Base-by-base conservation (phyloP, 2,797 vertebrate species). In the Allobates femoralis region DNA sequence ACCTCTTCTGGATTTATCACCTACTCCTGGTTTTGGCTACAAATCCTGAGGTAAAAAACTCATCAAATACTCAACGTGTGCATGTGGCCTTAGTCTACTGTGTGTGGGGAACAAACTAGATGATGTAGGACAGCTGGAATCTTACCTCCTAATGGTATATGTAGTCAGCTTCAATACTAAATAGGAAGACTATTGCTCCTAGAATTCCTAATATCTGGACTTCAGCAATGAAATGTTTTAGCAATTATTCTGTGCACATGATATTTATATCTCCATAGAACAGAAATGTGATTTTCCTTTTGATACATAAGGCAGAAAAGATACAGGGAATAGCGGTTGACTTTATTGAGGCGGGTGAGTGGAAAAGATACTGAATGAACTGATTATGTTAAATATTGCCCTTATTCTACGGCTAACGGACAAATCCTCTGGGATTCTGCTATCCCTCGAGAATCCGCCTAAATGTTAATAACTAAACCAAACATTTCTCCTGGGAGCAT, bases 341-440 rank as follows among this genome's bases (percentile, higher is more conserved):
- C 46, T 79, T 67, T 85, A 75, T 14, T 81, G 34, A 46, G 11
- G 76, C 55, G 80, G 7, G 11, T 23, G 32, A 81, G 78, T 32
- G 51, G 66, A 74, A 55, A n/a, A 56, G 69, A 75, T 85, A 81
- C 78, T 84, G 60, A 85, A 66, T 67, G 32, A 83, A 41, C 69
- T 80, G 83, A 88, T 84, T 84, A 84, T 84, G 82, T 79, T 88
- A 85, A 88, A 88, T 85, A 88, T 88, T 85, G 69, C 85, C 55
- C 86, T 81, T 81, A 75, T 79, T 64, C 77, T 81, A 53, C 73
- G 58, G 55, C 58, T 67, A 84, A 75, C 23, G 69, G 79, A 81
- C 56, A 32, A 67, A 15, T 84, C 82, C 81, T 50, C 78, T 81
- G 86, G 86, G 86, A 85, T 85, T 81, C 58, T 37, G 21, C 53